phyloP scores from a whole-genome alignment of 2,888 invertebrate species.

The Therioaphis trifolii region DNA sequence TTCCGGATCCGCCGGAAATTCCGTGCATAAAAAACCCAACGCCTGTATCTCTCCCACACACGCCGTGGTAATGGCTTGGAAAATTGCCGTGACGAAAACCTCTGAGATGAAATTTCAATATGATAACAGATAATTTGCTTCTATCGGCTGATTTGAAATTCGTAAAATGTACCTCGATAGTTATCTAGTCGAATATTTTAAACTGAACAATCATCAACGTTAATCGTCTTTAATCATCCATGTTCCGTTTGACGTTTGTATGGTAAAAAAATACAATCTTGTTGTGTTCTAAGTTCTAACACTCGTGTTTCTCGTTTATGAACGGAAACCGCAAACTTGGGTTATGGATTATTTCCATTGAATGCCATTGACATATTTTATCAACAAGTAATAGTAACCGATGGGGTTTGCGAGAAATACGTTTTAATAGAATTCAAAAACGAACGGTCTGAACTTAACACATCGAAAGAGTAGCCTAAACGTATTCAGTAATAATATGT shows the following conservation, averaged over 20 bases:
- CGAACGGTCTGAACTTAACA: too few relatives aligned
- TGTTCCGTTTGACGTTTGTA: neutral
- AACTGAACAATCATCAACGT: neutral
- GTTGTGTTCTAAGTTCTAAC: too few relatives aligned
- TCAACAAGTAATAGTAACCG: neutral
- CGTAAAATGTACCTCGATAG: too few relatives aligned
- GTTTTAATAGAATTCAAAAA: too few relatives aligned
- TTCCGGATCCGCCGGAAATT: constrained; percentile 60
- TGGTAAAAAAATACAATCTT: neutral
- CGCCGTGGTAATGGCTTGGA: neutral
- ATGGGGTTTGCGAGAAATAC: neutral
- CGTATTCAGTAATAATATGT: too few relatives aligned
- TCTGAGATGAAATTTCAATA: neutral
- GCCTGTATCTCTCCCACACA: neutral
- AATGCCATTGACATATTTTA: neutral
- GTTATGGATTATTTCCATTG: neutral
- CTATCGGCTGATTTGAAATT: neutral
- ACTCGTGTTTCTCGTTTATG: neutral
- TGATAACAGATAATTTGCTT: neutral
- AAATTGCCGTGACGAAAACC: constrained; percentile 3
- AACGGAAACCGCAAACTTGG: neutral
- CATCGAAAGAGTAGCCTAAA: too few relatives aligned
- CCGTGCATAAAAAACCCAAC: constrained; percentile 35
- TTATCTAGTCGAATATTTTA: too few relatives aligned
- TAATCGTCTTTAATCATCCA: neutral